Evolutionary conservation across 2,888 invertebrate species (phyloP).

Genomic region (Melieria crassipennis): DNA sequence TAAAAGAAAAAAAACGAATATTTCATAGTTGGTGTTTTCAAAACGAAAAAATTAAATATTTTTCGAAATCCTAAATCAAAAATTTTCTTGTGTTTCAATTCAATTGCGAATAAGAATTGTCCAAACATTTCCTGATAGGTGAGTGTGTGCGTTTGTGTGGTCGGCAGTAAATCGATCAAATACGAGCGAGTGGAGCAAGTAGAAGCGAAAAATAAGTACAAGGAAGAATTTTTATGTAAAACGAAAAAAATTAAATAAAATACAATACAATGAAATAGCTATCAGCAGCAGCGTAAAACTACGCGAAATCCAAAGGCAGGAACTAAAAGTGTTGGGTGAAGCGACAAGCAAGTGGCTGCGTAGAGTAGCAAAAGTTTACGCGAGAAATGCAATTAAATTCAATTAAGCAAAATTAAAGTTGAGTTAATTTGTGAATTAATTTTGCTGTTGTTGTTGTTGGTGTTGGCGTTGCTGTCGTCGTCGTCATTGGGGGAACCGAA

Average conservation of each 20-base stretch:
- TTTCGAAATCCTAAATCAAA: slow-evolving; percentile 5
- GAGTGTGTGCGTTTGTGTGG: slow-evolving; percentile 32
- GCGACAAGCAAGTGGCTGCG: too few species aligned
- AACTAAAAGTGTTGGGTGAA: too few species aligned
- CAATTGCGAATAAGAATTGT: slow-evolving; percentile 34
- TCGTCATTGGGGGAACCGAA: not conserved
- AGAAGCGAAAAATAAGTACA: slow-evolving; percentile 18
- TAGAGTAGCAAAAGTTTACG: slow-evolving; percentile 9
- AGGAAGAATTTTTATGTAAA: slow-evolving; percentile 19
- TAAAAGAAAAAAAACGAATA: slow-evolving; percentile 32
- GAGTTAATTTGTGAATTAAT: slow-evolving; percentile 51
- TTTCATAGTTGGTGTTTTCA: slow-evolving; percentile 28
- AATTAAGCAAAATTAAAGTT: slow-evolving; percentile 53
- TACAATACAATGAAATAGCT: not conserved
- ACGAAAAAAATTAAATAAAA: slow-evolving; percentile 21
- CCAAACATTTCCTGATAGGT: slow-evolving; percentile 38
- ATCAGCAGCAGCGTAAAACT: not conserved
- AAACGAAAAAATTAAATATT: slow-evolving; percentile 11
- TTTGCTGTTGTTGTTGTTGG: slow-evolving; percentile 21
- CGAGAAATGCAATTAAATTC: slow-evolving; percentile 57
- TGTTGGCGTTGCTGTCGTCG: not conserved
- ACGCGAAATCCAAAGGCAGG: too few species aligned
- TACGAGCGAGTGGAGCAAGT: slow-evolving; percentile 30
- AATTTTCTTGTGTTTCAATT: slow-evolving; percentile 29
- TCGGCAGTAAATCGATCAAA: slow-evolving; percentile 40